Evolutionary conservation across 2,113 vertebrate species (phyloP).

Genomic region (Siphamia tubifer): DNA sequence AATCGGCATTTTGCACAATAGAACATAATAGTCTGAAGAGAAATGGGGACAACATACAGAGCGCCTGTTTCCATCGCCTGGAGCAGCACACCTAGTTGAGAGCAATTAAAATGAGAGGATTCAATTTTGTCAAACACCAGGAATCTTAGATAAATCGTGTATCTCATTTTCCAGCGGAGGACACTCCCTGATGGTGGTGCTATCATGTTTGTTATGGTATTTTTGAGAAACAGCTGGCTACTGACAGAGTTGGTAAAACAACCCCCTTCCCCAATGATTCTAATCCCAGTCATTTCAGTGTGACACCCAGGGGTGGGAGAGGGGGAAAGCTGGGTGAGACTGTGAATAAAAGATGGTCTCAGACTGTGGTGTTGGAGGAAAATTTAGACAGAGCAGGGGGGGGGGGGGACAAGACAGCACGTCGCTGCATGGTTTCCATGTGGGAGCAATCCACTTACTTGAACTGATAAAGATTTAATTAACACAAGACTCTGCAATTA

Average conservation of each 20-base stretch:
- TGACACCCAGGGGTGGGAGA: slow-evolving; percentile 40
- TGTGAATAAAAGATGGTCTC: slow-evolving; percentile 40
- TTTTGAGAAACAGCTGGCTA: slow-evolving; percentile 74
- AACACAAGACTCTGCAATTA: slow-evolving; percentile 95
- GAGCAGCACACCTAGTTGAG: slow-evolving; percentile 78
- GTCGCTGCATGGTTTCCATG: slow-evolving; percentile 84
- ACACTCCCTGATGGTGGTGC: slow-evolving; percentile 55
- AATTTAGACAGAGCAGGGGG: slow-evolving; percentile 31
- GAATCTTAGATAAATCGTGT: slow-evolving; percentile 79
- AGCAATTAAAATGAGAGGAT: slow-evolving; percentile 85
- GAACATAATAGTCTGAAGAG: slow-evolving; percentile 68
- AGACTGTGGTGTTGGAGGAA: slow-evolving; percentile 22
- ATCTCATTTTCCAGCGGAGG: slow-evolving; percentile 77
- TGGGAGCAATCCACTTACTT: slow-evolving; percentile 97
- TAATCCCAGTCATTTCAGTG: slow-evolving; percentile 64
- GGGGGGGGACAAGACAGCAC: slow-evolving; percentile 25
- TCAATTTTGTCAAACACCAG: slow-evolving; percentile 83
- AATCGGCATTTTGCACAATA: slow-evolving; percentile 77
- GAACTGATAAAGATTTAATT: slow-evolving; percentile 99
- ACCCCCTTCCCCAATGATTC: slow-evolving; percentile 40
- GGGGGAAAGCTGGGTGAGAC: slow-evolving; percentile 25
- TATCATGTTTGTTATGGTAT: slow-evolving; percentile 76
- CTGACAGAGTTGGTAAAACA: slow-evolving; percentile 60
- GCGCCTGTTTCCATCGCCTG: slow-evolving; percentile 66
- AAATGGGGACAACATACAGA: slow-evolving; percentile 67